Base-by-base conservation (phyloP, 2,888 invertebrate genomes). In the Dinocampus coccinellae region DNA sequence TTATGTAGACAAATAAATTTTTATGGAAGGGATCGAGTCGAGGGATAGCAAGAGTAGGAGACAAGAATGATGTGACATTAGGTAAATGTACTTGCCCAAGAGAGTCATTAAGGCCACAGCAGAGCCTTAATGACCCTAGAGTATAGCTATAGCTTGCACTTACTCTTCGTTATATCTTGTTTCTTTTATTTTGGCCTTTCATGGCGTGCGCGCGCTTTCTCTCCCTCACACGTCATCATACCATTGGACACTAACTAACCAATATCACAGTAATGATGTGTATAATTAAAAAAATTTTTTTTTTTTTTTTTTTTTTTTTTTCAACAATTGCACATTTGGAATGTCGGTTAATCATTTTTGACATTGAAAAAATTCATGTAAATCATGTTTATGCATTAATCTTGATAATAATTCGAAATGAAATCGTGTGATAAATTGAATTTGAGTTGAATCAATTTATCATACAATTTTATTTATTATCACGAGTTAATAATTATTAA, bases 51-150 rank as follows among this genome's bases (percentile, higher is more conserved):
- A 39, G 11, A n/a, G 42, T 34, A 52, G 20, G 29, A 26, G 20
- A 61, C 11, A 61, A 47, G 57, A 58, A 69, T 63, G 22, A 58
- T 63, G 66, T 66, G 62, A 47, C 67, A 55, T 34, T 62, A 66
- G 60, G 67, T 72, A 67, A 66, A 63, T 69, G 71, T 72, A 76
- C 73, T 76, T 74, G 74, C 68, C 60, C 33, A 16, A 47, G 29
- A 65, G 70, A 74, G 74, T 74, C 73, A 73, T 76, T 74, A 74
- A 69, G 70, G 68, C 67, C 53, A 60, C 47, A 52, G 20, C 16
- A 24, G 9, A 63, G 71, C 57, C 57, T 66, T 66, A 66, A 66
- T 66, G 57, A 57, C 66, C 57, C 57, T 66, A 57, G 52, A 24
- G 57, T 29, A 36, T 36, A 36, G 7, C 34, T 34, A 34, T 36